Evolutionary conservation across 2,797 vertebrate species (phyloP).

Genomic region (Chelonia mydas): DNA sequence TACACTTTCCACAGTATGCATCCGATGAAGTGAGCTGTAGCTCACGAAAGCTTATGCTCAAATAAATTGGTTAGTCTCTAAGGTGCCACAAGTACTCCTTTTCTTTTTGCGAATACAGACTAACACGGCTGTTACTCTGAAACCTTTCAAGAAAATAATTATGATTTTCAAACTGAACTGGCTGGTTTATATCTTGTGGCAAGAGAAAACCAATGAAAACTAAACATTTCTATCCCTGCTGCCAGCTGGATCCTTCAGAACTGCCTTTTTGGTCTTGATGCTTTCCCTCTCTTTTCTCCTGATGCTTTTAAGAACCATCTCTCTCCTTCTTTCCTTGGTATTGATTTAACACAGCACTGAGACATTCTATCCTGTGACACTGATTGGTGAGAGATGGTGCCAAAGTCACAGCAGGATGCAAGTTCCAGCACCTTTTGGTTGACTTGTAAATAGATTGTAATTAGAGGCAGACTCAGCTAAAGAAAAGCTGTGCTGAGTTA

Average conservation of each 20-base stretch:
- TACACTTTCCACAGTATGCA: too few relatives aligned
- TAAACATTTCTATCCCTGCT: fast-evolving
- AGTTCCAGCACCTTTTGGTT: not conserved
- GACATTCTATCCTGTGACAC: not conserved
- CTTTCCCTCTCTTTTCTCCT: not conserved
- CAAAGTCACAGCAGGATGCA: not conserved
- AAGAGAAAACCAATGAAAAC: fast-evolving
- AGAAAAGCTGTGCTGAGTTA: not conserved
- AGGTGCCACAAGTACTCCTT: too few relatives aligned
- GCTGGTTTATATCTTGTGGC: not conserved
- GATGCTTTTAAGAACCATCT: not conserved
- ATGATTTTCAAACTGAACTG: not conserved
- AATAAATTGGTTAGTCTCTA: too few relatives aligned
- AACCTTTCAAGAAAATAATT: constrained; percentile 14
- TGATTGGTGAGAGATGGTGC: fast-evolving
- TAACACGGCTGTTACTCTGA: too few relatives aligned
- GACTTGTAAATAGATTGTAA: not conserved
- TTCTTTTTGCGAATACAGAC: too few relatives aligned
- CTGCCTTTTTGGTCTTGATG: not conserved
- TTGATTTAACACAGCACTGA: not conserved
- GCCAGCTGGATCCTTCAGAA: not conserved
- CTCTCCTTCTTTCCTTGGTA: not conserved
- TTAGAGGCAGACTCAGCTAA: not conserved
- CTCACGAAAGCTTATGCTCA: too few relatives aligned
- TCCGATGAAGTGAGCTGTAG: too few relatives aligned